Evolutionary conservation across 1,140 invertebrate species (phyloP).

Genomic region (Bombus turneri): DNA sequence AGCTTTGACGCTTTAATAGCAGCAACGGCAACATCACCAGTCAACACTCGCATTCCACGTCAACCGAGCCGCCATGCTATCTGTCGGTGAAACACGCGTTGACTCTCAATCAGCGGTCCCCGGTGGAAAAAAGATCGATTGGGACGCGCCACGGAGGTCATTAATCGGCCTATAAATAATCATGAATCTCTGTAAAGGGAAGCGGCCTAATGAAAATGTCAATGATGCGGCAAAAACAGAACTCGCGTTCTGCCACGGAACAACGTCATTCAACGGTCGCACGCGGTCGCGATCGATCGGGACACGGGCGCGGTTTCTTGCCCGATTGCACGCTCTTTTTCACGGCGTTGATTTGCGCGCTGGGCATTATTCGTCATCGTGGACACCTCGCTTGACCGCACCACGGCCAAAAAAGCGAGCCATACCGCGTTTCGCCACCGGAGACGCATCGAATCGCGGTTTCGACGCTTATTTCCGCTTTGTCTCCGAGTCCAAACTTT

Average conservation of each 20-base stretch:
- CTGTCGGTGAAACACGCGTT: neutral
- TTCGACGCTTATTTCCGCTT: slow-evolving; percentile 45
- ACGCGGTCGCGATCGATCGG: neutral
- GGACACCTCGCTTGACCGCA: slow-evolving; percentile 43
- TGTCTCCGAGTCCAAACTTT: neutral
- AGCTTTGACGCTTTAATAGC: too few relatives aligned
- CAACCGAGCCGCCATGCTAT: neutral
- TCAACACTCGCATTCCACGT: neutral
- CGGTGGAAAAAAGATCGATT: slow-evolving; percentile 34
- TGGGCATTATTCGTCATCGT: slow-evolving; percentile 33
- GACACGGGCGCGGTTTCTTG: slow-evolving; percentile 41
- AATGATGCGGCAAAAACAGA: slow-evolving; percentile 37
- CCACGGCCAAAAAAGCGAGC: slow-evolving; percentile 26
- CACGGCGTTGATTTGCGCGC: slow-evolving; percentile 48
- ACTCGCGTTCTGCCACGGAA: neutral
- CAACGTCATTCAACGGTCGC: slow-evolving; percentile 45
- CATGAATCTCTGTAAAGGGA: slow-evolving; percentile 46
- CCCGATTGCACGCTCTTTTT: slow-evolving; percentile 18
- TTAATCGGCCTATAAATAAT: slow-evolving; percentile 60
- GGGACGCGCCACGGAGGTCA: slow-evolving; percentile 13
- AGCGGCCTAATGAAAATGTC: slow-evolving; percentile 61
- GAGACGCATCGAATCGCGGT: slow-evolving; percentile 21
- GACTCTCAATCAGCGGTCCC: neutral
- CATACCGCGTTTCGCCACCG: slow-evolving; percentile 24
- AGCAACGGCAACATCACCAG: too few relatives aligned